phyloP scores from a whole-genome alignment of 2,797 vertebrate species.

The Clarias platycephalus region DNA sequence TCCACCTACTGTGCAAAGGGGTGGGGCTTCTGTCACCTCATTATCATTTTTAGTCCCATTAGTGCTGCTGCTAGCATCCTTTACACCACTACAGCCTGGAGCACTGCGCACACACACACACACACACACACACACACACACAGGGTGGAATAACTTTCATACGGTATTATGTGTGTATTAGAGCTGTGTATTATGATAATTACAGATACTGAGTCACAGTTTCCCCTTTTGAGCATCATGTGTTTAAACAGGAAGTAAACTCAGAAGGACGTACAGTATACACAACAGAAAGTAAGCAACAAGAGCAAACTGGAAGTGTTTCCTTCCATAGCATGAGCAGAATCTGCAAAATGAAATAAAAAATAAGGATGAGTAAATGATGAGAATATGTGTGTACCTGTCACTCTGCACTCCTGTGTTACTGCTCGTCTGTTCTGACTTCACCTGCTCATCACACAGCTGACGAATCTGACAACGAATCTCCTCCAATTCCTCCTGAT shows the following conservation, averaged over 20 bases:
- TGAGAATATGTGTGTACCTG: constrained; percentile 49
- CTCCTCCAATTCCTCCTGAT: constrained; percentile 75
- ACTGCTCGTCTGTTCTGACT: constrained; percentile 33
- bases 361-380: too few relatives aligned
- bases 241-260: background rate
- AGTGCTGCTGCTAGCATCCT: constrained; percentile 20
- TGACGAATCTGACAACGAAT: constrained; percentile 72
- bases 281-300: background rate
- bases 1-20: constrained; percentile 61
- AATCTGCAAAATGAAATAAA: background rate
- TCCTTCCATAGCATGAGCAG: background rate
- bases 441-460: constrained; percentile 66
- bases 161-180: background rate
- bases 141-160: too few relatives aligned
- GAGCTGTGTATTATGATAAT: background rate
- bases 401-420: constrained; percentile 54
- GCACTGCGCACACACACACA: constrained; percentile 35
- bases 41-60: constrained; percentile 11
- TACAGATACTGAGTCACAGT: background rate
- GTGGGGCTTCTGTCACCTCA: background rate
- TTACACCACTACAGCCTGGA: constrained; percentile 14
- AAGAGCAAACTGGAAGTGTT: background rate
- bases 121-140: constrained; percentile 3
- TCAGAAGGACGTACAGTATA: background rate
- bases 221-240: background rate